A percentile compares a stretch with the other conserved stretches of the same genome.
phyloP scores from a whole-genome alignment of 2,797 vertebrate species.

The Myotis pilosus region DNA sequence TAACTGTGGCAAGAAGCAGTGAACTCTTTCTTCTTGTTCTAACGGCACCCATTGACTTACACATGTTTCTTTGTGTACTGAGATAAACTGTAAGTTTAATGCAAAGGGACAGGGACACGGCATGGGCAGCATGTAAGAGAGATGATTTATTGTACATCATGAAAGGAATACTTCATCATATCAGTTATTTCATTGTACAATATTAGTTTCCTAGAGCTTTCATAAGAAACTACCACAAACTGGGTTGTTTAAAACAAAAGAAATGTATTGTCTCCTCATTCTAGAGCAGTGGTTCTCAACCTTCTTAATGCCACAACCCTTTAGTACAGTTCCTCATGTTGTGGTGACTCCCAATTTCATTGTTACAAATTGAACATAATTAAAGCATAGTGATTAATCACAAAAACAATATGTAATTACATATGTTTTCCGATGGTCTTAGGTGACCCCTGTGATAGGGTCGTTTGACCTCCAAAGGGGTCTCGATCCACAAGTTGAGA shows the following conservation, averaged over 20 bases:
- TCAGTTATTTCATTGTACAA: neutral
- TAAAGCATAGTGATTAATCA: too few relatives aligned
- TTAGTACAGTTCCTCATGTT: too few relatives aligned
- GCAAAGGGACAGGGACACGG: neutral
- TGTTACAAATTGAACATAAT: too few relatives aligned
- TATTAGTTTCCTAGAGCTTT: neutral
- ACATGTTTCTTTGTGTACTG: neutral
- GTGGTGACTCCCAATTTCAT: too few relatives aligned
- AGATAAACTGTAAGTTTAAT: neutral
- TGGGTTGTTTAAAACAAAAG: neutral
- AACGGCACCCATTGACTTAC: neutral
- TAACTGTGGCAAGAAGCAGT: neutral
- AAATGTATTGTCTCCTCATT: neutral
- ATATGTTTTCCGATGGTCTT: too few relatives aligned
- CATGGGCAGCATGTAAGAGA: neutral
- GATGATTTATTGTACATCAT: neutral
- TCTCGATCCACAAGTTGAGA: too few relatives aligned
- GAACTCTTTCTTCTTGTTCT: conserved; percentile 2
- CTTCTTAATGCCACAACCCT: too few relatives aligned
- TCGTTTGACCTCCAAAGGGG: too few relatives aligned
- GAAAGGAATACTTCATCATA: neutral
- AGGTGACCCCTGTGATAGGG: too few relatives aligned
- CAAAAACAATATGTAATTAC: too few relatives aligned
- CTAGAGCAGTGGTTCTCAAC: too few relatives aligned
- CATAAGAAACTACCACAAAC: neutral